Percentiles rank a stretch among this genome's conserved stretches.
These are phyloP conservation scores for Acestrorhynchus altus DNA, from an alignment of 2,797 vertebrate species.

Conservation along the genomic window DNA sequence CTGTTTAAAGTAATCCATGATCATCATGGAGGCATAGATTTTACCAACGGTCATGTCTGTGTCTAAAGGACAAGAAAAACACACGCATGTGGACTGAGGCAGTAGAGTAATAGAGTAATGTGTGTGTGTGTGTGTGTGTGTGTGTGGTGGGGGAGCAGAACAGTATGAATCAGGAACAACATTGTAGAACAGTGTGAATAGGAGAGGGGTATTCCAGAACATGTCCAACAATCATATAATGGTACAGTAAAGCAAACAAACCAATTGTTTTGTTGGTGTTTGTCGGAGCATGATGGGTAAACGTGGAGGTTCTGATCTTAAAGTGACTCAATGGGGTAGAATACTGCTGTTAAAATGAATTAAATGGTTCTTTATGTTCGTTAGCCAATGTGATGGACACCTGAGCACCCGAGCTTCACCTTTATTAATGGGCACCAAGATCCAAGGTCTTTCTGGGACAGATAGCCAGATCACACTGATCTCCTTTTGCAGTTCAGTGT, in stretches of 20 bases:
- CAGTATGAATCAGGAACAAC: background rate
- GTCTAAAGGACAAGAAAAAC: conserved; percentile 74
- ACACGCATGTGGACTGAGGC: background rate
- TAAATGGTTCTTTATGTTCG: background rate
- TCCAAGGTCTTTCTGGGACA: conserved; percentile 96
- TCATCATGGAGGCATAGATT: conserved; percentile 99
- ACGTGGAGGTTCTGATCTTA: too few relatives aligned
- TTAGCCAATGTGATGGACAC: conserved; percentile 2
- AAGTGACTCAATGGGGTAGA: too few relatives aligned
- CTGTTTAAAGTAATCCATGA: conserved; percentile 99
- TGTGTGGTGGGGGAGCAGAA: too few relatives aligned
- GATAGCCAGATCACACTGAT: conserved; percentile 97
- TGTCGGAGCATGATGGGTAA: too few relatives aligned
- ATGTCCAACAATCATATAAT: too few relatives aligned
- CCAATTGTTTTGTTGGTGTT: too few relatives aligned
- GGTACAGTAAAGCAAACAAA: too few relatives aligned
- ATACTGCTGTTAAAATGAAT: too few relatives aligned
- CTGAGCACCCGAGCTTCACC: conserved; percentile 75
- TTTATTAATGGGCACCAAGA: conserved; percentile 97
- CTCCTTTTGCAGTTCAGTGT: conserved; percentile 93
- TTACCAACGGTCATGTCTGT: conserved; percentile 98
- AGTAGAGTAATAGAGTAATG: too few relatives aligned
- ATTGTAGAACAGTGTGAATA: too few relatives aligned
- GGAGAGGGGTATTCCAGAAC: too few relatives aligned
- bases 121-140: too few relatives aligned